Percentiles rank a stretch among this genome's conserved stretches.
These are phyloP conservation scores for Theodoxus fluviatilis DNA, from an alignment of 2,888 invertebrate genomes.

Conservation along the genomic window DNA sequence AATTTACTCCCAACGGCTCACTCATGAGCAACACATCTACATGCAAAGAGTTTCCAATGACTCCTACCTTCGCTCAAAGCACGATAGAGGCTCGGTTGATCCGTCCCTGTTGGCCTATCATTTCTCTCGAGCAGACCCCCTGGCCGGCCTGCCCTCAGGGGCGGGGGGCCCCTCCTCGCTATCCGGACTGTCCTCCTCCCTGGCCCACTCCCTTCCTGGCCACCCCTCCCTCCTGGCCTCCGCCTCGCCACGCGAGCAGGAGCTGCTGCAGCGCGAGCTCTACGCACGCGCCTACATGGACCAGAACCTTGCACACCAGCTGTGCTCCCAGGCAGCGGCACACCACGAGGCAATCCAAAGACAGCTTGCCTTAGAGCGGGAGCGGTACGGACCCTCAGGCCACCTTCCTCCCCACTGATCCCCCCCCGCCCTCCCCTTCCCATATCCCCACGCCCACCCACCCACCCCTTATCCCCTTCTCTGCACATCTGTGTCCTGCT, in stretches of 20 bases:
- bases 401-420: constrained; percentile 52
- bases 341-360: constrained; percentile 87
- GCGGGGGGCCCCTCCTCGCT: constrained; percentile 51
- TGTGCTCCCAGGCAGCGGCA: constrained; percentile 68
- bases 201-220: too few species aligned
- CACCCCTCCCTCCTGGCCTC: constrained; percentile 41
- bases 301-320: constrained; percentile 75
- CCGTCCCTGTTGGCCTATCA: constrained; percentile 58
- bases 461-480: too few species aligned
- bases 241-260: constrained; percentile 45
- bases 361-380: constrained; percentile 83
- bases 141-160: constrained; percentile 44
- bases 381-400: constrained; percentile 64
- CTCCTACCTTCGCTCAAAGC: constrained; percentile 52
- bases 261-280: constrained; percentile 67
- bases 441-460: too few species aligned
- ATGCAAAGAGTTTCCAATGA: constrained; percentile 57
- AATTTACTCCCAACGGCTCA: constrained; percentile 57
- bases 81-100: constrained; percentile 49
- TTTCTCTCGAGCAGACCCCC: constrained; percentile 58
- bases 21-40: constrained; percentile 55
- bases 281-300: constrained; percentile 83
- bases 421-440: too few species aligned
- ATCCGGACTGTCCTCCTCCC: constrained; percentile 32
- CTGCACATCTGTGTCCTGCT: too few species aligned